A percentile compares a stretch with the other conserved stretches of the same genome.
These are phyloP conservation scores for Nephrotoma appendiculata DNA, from an alignment of 2,888 invertebrate genomes.

Conservation along the genomic window DNA sequence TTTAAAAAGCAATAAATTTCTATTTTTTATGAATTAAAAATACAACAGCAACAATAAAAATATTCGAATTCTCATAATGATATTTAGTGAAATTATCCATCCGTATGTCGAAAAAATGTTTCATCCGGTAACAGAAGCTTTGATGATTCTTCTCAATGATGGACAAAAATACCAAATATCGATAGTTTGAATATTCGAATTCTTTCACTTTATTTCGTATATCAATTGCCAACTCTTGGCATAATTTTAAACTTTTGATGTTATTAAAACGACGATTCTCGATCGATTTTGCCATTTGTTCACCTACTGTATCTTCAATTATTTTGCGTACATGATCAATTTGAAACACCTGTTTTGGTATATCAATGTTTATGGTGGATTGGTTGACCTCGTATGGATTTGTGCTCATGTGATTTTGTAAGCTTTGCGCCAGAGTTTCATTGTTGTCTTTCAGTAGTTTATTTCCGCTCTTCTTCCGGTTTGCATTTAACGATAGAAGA, in stretches of 20 bases:
- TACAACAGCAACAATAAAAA: background rate
- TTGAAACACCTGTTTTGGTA: background rate
- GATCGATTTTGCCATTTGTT: background rate
- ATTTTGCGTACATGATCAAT: background rate
- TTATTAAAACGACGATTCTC: background rate
- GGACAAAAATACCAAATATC: background rate
- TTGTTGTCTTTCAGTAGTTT: background rate
- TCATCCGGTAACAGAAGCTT: background rate
- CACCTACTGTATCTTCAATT: background rate
- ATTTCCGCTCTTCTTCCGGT: background rate
- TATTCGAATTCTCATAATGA: background rate
- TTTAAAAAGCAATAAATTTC: background rate
- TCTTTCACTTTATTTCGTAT: background rate
- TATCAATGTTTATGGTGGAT: background rate
- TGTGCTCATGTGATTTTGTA: background rate
- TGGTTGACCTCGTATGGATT: background rate
- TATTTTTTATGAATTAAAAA: constrained; percentile 1
- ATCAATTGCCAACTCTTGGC: background rate
- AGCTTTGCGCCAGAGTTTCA: background rate
- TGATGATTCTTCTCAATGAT: background rate
- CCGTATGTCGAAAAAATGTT: background rate
- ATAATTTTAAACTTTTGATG: background rate
- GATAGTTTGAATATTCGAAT: background rate
- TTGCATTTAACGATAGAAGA: background rate
- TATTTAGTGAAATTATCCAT: constrained; percentile 3